Evolutionary conservation across 92 coral and sea anemone species (phyloP).

Genomic region (Palythoa grandis): DNA sequence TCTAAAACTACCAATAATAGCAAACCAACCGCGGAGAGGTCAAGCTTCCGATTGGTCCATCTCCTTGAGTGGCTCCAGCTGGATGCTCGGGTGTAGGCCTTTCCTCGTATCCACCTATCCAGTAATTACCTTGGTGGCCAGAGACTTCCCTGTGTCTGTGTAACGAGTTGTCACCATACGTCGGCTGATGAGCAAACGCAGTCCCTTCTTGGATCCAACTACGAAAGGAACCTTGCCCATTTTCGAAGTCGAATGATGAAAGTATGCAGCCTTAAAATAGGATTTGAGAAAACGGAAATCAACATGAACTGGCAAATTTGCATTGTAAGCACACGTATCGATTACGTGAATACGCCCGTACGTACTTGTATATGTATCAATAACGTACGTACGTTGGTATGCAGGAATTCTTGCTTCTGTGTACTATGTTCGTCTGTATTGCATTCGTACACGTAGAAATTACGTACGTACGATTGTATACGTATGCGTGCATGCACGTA

Average conservation of each 20-base stretch:
- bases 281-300: background rate
- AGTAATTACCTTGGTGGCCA: background rate
- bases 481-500: too few relatives aligned
- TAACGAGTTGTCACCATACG: background rate
- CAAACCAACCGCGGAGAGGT: conserved; percentile 14
- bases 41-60: background rate
- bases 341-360: too few relatives aligned
- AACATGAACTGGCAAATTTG: too few relatives aligned
- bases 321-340: too few relatives aligned
- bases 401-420: too few relatives aligned
- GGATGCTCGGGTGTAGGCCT: background rate
- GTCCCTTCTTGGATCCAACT: conserved; percentile 11
- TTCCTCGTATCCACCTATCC: conserved; percentile 9
- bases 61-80: conserved; percentile 15
- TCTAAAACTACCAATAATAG: too few relatives aligned
- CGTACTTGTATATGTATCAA: too few relatives aligned
- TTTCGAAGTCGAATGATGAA: conserved; percentile 17
- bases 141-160: background rate
- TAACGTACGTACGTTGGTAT: too few relatives aligned
- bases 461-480: too few relatives aligned
- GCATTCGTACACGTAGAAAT: too few relatives aligned
- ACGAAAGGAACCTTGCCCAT: background rate
- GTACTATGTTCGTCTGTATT: too few relatives aligned
- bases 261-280: background rate
- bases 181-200: conserved; percentile 20